Percentiles rank a stretch among this genome's conserved stretches.
These are phyloP conservation scores for Eretmocerus hayati DNA, from an alignment of 2,888 invertebrate genomes.

Conservation along the genomic window DNA sequence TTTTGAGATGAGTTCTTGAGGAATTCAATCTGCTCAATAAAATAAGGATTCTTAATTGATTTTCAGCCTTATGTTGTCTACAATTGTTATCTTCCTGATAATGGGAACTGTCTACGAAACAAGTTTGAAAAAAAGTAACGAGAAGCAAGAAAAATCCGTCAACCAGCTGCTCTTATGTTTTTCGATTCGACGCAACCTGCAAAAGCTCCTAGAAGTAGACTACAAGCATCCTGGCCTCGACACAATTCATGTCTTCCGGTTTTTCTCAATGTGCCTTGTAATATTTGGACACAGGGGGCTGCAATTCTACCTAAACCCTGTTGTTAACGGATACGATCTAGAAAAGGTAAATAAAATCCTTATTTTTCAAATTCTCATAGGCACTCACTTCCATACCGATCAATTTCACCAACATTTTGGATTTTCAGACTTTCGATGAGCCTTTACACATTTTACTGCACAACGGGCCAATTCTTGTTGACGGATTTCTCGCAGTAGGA, in stretches of 20 bases:
- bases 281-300: constrained; percentile 30
- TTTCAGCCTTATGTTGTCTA: too few species aligned
- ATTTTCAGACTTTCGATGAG: constrained; percentile 8
- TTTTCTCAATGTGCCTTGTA: constrained; percentile 25
- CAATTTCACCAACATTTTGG: too few species aligned
- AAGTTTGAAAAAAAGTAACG: too few species aligned
- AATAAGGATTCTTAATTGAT: too few species aligned
- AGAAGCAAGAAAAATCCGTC: too few species aligned
- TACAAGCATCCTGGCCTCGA: constrained; percentile 32
- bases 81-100: too few species aligned
- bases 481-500: constrained; percentile 32
- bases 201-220: constrained; percentile 25
- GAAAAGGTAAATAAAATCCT: not conserved
- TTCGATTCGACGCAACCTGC: constrained; percentile 30
- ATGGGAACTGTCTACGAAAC: too few species aligned
- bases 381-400: too few species aligned
- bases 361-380: too few species aligned
- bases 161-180: constrained; percentile 34
- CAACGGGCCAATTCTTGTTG: constrained; percentile 29
- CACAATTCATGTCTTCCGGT: constrained; percentile 29
- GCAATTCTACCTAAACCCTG: constrained; percentile 21
- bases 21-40: too few species aligned
- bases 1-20: too few species aligned
- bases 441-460: constrained; percentile 19
- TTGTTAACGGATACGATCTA: not conserved